Percentiles rank a stretch among this genome's conserved stretches.
These are phyloP conservation scores for Orcinus orca DNA, from an alignment of 2,113 vertebrate genomes.

Conservation along the genomic window DNA sequence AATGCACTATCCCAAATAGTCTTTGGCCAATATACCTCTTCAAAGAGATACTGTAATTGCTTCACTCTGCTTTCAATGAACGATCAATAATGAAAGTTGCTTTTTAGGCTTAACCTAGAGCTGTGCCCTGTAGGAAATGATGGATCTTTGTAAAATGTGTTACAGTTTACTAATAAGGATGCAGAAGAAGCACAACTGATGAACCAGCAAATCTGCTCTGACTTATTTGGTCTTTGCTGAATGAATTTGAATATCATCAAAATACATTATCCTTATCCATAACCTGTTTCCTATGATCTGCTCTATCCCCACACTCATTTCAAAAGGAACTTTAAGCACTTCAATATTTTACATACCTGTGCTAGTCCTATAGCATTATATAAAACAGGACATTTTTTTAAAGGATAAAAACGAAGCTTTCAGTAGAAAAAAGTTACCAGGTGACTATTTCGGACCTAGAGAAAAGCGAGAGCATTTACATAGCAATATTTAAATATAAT, in stretches of 20 bases:
- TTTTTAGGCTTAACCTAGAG: constrained; percentile 66
- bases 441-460: neutral
- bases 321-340: constrained; percentile 53
- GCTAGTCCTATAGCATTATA: neutral
- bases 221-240: constrained; percentile 58
- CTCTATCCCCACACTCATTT: constrained; percentile 29
- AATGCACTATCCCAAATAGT: constrained; percentile 32
- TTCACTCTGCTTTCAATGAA: constrained; percentile 66
- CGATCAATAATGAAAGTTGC: constrained; percentile 61
- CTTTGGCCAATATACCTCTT: constrained; percentile 50
- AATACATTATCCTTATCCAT: constrained; percentile 66
- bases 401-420: constrained; percentile 25
- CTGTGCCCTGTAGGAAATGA: constrained; percentile 60
- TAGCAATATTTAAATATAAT: constrained; percentile 2
- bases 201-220: constrained; percentile 65
- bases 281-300: constrained; percentile 37
- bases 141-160: constrained; percentile 62
- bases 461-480: neutral
- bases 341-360: constrained; percentile 50
- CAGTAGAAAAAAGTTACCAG: neutral
- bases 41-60: constrained; percentile 51
- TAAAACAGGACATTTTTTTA: neutral
- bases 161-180: constrained; percentile 68
- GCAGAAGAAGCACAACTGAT: constrained; percentile 65
- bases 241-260: constrained; percentile 74